phyloP scores from a whole-genome alignment of 2,888 invertebrate species.

The Rhyacophila evoluta region DNA sequence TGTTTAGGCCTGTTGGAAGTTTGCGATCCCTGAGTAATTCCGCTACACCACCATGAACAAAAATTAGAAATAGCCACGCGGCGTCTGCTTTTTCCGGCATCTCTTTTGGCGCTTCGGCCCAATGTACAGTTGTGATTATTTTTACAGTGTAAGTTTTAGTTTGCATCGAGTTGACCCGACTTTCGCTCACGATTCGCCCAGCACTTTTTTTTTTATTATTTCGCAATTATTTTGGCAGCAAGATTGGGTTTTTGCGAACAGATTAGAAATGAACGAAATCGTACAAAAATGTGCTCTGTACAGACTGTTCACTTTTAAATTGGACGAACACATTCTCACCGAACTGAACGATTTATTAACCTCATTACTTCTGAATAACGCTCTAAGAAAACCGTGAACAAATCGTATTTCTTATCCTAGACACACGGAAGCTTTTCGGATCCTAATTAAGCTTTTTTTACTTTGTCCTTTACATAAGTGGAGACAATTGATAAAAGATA shows the following conservation, averaged over 20 bases:
- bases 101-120: not conserved
- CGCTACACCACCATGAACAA: not conserved
- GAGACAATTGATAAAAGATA: too few relatives aligned
- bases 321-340: too few relatives aligned
- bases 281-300: too few relatives aligned
- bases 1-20: not conserved
- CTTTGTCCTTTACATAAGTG: too few relatives aligned
- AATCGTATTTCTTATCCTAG: too few relatives aligned
- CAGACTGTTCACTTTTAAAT: too few relatives aligned
- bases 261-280: not conserved
- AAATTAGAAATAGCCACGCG: slow-evolving; percentile 5
- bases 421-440: too few relatives aligned
- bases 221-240: not conserved
- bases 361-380: too few relatives aligned
- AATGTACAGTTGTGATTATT: not conserved
- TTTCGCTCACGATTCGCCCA: not conserved
- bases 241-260: not conserved
- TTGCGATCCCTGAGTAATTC: not conserved
- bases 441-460: too few relatives aligned
- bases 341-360: too few relatives aligned
- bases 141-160: not conserved
- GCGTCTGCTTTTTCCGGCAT: not conserved
- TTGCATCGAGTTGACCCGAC: not conserved
- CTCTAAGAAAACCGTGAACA: too few relatives aligned
- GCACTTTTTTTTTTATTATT: not conserved